phyloP scores from a whole-genome alignment of 2,797 vertebrate species.

The Syndactyla subalaris region DNA sequence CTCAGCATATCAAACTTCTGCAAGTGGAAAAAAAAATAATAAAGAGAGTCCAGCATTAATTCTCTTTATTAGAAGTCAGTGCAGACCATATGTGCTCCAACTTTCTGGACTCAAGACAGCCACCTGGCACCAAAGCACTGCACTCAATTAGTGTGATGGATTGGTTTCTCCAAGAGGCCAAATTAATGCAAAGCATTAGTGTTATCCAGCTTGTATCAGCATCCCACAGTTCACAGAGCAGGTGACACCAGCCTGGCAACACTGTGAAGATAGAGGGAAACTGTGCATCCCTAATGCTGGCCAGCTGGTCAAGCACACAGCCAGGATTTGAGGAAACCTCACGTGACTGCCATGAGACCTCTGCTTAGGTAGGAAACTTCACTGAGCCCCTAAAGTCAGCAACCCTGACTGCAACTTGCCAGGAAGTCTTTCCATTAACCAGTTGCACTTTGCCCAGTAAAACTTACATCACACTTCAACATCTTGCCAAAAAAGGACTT shows the following conservation, averaged over 20 bases:
- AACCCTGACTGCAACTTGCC: not conserved
- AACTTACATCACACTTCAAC: not conserved
- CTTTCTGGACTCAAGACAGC: conserved; percentile 47
- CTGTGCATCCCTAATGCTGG: not conserved
- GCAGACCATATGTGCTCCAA: conserved; percentile 43
- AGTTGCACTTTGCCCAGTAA: not conserved
- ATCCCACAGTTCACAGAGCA: conserved; percentile 53
- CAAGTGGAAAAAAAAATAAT: not conserved
- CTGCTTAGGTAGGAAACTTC: not conserved
- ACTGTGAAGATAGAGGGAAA: not conserved
- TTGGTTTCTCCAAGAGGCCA: conserved; percentile 59
- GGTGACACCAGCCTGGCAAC: conserved; percentile 25
- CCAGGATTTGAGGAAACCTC: not conserved
- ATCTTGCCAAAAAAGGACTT: not conserved
- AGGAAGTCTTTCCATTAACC: not conserved
- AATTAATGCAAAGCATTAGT: conserved; percentile 65
- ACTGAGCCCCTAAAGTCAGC: not conserved
- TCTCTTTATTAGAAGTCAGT: conserved; percentile 32
- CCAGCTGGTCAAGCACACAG: not conserved
- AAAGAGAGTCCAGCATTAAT: not conserved
- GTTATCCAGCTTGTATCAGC: conserved; percentile 70
- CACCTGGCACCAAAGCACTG: conserved; percentile 50
- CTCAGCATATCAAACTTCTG: not conserved
- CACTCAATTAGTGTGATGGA: conserved; percentile 69
- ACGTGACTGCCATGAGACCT: not conserved